Percentiles rank a stretch among this genome's conserved stretches.
Evolutionary conservation across 2,797 vertebrate genomes (phyloP).

Genomic region (Florisuga fusca): DNA sequence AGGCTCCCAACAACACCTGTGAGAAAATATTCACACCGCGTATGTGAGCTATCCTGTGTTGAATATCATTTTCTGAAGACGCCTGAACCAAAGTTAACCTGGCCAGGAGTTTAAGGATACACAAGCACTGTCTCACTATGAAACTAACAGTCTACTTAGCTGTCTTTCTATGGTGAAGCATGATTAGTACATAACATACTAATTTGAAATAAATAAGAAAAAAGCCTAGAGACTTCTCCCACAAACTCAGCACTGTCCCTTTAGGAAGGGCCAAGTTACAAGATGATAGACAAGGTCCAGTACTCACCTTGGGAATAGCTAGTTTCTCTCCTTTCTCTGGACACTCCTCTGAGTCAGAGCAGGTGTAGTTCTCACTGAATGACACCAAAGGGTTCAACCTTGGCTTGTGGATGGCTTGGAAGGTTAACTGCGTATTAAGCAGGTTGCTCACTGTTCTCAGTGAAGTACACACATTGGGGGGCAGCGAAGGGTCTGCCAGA

Average conservation of each 20-base stretch:
- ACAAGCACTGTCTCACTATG: background rate
- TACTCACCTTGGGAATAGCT: constrained; percentile 90
- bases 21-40: background rate
- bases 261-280: background rate
- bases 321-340: constrained; percentile 89
- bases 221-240: background rate
- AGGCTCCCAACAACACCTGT: background rate
- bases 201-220: background rate
- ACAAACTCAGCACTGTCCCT: background rate
- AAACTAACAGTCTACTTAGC: background rate
- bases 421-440: constrained; percentile 92
- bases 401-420: constrained; percentile 91
- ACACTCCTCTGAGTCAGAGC: constrained; percentile 92
- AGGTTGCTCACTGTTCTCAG: constrained; percentile 95
- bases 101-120: background rate
- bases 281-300: background rate
- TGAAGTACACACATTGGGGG: constrained; percentile 93
- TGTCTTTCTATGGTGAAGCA: background rate
- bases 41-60: background rate
- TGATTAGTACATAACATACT: background rate
- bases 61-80: background rate
- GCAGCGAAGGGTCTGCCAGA: constrained; percentile 92
- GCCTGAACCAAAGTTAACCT: background rate
- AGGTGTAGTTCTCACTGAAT: constrained; percentile 86
- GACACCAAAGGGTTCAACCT: constrained; percentile 81